Base-by-base conservation (phyloP, 2,113 vertebrate species). In the Oreochromis aureus region DNA sequence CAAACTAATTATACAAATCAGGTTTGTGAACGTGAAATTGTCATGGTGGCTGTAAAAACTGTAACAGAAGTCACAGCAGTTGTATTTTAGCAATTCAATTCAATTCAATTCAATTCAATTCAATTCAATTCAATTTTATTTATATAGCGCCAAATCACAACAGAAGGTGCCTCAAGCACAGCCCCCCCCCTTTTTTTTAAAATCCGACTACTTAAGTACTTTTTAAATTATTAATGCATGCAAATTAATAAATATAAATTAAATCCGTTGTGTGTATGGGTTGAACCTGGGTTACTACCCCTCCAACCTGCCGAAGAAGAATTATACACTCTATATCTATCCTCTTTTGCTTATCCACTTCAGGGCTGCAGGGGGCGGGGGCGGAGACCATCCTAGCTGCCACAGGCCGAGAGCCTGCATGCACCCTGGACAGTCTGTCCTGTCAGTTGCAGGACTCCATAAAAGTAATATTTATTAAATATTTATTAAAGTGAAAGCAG, bases 11-110 rank as follows among this genome's bases (percentile, higher is more conserved):
- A 39, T 39, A 39, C 2, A 0, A 36, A 63, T 63, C 22, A 41
- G 19, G 19, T 24, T 44, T 44, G 7, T 2, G 66, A 13, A 71
- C 0, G 7, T n/a, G 12, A 24, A 73, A 16, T 24, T 41, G 19
- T 41, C 19, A 0, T 15, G 7, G 36, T 8, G 34, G 34, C 63
- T 41, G 10, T 69, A 69, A 41, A 22, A 69, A 39, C 63, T 69
- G 63, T 0, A 41, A 69, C 63, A 41, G 3, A 24, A 0, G 63
- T 41, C 19, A 39, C 63, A 22, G 36, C 11, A 2, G 1, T 0
- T 44, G n/a, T 44, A 16, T 71, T 71, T 44, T 16, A 71, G 39
- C 24, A 24, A 24, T 24, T 24, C 24, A 24, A 3, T 24, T 24
- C 22, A 22, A 22, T 22, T 22, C 24, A 24, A 24, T 24, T 24